Conservation (phyloP, 2,113 vertebrate species). For the Chloropsis hardwickii region DNA sequence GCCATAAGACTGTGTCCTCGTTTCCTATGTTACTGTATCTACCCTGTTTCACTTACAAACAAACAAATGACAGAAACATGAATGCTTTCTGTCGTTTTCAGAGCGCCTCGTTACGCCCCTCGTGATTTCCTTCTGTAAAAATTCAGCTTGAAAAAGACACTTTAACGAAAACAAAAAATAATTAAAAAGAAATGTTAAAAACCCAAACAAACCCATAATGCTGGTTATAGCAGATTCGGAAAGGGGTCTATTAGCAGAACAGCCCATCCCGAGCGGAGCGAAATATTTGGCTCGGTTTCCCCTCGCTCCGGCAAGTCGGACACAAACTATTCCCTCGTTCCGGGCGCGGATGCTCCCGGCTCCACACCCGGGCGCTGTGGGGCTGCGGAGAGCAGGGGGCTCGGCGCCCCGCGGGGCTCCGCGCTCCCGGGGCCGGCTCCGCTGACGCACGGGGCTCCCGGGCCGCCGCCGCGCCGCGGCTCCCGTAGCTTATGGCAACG, state of each 20-base stretch:
- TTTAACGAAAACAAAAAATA: neutral
- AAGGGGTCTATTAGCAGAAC: rapidly evolving
- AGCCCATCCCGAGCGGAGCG: neutral
- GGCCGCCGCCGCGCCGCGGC: conserved; percentile 54
- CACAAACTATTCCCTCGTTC: rapidly evolving
- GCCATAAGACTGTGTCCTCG: rapidly evolving
- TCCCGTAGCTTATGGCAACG: conserved; percentile 82
- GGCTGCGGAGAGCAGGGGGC: neutral
- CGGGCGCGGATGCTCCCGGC: neutral
- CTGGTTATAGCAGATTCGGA: rapidly evolving
- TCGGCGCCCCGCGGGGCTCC: neutral
- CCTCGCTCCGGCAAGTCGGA: neutral
- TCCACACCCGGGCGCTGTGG: rapidly evolving
- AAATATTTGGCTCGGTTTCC: rapidly evolving
- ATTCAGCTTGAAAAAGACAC: neutral
- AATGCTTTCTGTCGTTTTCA: rapidly evolving
- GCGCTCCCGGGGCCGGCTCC: neutral
- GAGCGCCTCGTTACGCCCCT: neutral
- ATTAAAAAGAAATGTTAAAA: neutral
- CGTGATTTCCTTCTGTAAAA: neutral
- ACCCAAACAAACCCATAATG: rapidly evolving
- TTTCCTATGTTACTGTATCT: neutral
- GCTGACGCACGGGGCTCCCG: neutral
- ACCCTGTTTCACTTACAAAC: neutral
- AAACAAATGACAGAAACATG: rapidly evolving